phyloP scores from a whole-genome alignment of 2,797 vertebrate genomes.

The Macrochelys suwanniensis region DNA sequence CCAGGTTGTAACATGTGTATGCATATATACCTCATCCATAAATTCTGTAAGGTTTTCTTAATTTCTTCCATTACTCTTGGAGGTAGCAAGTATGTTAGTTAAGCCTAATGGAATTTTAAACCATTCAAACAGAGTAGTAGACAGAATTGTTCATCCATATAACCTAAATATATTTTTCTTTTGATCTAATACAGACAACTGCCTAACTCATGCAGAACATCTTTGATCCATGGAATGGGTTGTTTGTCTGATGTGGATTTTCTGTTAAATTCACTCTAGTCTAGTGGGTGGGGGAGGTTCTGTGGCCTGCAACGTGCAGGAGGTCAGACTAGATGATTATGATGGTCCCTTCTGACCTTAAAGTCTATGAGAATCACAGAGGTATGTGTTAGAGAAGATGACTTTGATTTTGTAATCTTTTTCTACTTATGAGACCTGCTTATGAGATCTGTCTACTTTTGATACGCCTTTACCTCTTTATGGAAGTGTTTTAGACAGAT shows the following conservation, averaged over 20 bases:
- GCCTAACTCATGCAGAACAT: slow-evolving; percentile 2
- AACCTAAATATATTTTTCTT: not conserved
- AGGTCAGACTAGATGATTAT: no score
- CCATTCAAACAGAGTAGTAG: not conserved
- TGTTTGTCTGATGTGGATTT: slow-evolving; percentile 28
- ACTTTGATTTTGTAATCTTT: slow-evolving; percentile 45
- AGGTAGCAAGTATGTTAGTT: slow-evolving; percentile 1
- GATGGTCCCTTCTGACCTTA: no score
- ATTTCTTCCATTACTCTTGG: slow-evolving; percentile 29
- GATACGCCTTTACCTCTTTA: slow-evolving; percentile 36
- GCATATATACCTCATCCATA: not conserved
- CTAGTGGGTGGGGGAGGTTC: not conserved
- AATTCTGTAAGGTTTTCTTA: slow-evolving; percentile 1
- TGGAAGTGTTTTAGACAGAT: slow-evolving; percentile 15
- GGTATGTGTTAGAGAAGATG: not conserved
- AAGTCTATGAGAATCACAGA: no score
- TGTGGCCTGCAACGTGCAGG: no score
- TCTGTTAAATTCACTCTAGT: slow-evolving; percentile 31
- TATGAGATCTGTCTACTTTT: slow-evolving; percentile 10
- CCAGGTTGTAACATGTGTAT: slow-evolving; percentile 33
- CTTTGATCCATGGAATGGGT: slow-evolving; percentile 24
- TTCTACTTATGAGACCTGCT: slow-evolving; percentile 13
- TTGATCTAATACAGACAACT: slow-evolving; percentile 19
- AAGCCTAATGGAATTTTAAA: slow-evolving; percentile 5
- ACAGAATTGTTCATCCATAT: not conserved